These are phyloP conservation scores for Pachypeltis micranthus DNA, from an alignment of 1,140 invertebrate species.

Conservation along the genomic window DNA sequence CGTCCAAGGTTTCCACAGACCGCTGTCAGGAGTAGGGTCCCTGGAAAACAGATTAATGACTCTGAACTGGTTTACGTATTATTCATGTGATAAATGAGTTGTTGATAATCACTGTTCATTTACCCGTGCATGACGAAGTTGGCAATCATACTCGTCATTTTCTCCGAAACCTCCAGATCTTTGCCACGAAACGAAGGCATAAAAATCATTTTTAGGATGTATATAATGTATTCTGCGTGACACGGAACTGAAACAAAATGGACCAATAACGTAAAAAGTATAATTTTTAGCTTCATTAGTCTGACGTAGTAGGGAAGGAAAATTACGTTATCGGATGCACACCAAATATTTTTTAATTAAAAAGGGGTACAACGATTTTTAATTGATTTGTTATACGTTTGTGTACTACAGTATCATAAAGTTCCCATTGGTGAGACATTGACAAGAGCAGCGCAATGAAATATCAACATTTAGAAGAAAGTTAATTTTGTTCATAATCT, in stretches of 20 bases:
- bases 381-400: not conserved
- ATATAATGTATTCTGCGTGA: not conserved
- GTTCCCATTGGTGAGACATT: no score
- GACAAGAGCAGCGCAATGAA: no score
- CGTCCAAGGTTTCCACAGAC: not conserved
- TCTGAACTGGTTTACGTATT: not conserved
- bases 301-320: no score
- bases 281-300: no score
- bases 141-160: not conserved
- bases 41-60: not conserved
- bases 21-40: not conserved
- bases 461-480: no score
- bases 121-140: not conserved
- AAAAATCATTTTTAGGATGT: not conserved
- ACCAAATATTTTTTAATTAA: no score
- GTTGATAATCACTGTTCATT: not conserved
- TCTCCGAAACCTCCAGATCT: not conserved
- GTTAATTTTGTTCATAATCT: no score
- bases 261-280: no score
- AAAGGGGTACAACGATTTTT: no score
- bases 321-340: no score
- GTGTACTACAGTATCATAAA: no score
- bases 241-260: not conserved
- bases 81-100: not conserved
- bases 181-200: not conserved